Percentiles rank a stretch among this genome's conserved stretches.
Evolutionary conservation across 2,888 invertebrate genomes (phyloP).

Genomic region (Tethea ocularis): DNA sequence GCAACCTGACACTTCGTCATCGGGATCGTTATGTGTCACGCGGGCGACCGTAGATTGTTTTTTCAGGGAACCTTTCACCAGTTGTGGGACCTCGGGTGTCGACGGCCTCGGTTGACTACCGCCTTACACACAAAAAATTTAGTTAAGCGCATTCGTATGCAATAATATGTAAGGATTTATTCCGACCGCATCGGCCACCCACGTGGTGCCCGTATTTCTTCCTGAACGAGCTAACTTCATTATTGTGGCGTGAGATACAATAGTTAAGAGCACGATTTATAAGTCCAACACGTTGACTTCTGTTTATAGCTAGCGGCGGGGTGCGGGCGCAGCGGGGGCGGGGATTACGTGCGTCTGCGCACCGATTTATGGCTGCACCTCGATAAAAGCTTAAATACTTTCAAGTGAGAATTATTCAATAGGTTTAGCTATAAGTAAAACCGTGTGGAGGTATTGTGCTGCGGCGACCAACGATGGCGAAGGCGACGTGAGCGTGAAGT

Average conservation of each 20-base stretch:
- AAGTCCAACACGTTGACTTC: conserved; percentile 83
- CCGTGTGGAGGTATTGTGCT: neutral
- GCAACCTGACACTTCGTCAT: conserved; percentile 49
- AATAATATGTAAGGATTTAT: conserved; percentile 78
- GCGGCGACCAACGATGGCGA: neutral
- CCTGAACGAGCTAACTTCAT: conserved; percentile 83
- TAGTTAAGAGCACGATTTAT: conserved; percentile 84
- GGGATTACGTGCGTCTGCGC: conserved; percentile 79
- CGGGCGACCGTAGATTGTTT: conserved; percentile 60
- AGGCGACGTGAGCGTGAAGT: neutral
- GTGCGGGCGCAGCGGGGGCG: conserved; percentile 71
- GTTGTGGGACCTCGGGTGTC: conserved; percentile 59
- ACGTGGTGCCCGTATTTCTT: conserved; percentile 81
- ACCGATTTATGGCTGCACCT: conserved; percentile 77
- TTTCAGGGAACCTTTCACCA: conserved; percentile 73
- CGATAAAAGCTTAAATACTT: conserved; percentile 83
- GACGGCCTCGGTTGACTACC: conserved; percentile 52
- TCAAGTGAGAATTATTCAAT: conserved; percentile 75
- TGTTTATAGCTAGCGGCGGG: conserved; percentile 80
- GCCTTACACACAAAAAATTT: conserved; percentile 71
- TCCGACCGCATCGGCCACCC: conserved; percentile 74
- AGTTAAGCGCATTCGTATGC: conserved; percentile 68
- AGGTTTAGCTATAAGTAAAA: conserved; percentile 45
- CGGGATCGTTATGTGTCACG: conserved; percentile 19
- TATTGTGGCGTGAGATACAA: conserved; percentile 83